phyloP scores from a whole-genome alignment of 2,797 vertebrate genomes.

The Hemibagrus guttatus region DNA sequence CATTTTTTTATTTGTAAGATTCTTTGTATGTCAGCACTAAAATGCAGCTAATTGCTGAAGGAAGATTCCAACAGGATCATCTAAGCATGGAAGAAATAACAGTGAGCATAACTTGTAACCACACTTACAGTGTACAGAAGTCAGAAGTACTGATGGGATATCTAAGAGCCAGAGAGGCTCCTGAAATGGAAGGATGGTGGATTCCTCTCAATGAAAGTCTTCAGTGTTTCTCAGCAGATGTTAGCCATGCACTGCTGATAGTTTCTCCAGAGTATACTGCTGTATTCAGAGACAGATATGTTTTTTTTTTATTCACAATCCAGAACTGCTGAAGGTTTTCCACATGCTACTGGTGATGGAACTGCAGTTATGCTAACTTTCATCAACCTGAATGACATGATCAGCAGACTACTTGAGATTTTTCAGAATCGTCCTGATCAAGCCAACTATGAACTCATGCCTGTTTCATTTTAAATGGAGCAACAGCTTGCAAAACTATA shows the following conservation, averaged over 20 bases:
- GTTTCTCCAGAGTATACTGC: not conserved
- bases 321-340: constrained; percentile 21
- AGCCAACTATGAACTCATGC: constrained; percentile 8
- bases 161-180: too few relatives aligned
- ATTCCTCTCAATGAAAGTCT: constrained; percentile 13
- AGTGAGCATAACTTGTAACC: not conserved
- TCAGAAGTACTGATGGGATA: too few relatives aligned
- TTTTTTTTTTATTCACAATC: constrained; percentile 39
- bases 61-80: not conserved
- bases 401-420: not conserved
- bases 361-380: constrained; percentile 32
- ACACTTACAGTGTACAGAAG: too few relatives aligned
- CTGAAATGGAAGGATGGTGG: not conserved
- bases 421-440: not conserved
- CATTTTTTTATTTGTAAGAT: too few relatives aligned
- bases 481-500: not conserved
- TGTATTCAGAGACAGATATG: constrained; percentile 25
- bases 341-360: not conserved
- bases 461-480: constrained; percentile 23
- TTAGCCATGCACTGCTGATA: constrained; percentile 1
- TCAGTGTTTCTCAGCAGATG: not conserved
- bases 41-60: not conserved
- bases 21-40: constrained; percentile 12
- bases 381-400: not conserved
- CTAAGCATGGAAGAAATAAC: constrained; percentile 17